Evolutionary conservation across 2,888 invertebrate genomes (phyloP), one percentile per base, ranked within the genome.

Genomic region (Athetis lepigone): DNA sequence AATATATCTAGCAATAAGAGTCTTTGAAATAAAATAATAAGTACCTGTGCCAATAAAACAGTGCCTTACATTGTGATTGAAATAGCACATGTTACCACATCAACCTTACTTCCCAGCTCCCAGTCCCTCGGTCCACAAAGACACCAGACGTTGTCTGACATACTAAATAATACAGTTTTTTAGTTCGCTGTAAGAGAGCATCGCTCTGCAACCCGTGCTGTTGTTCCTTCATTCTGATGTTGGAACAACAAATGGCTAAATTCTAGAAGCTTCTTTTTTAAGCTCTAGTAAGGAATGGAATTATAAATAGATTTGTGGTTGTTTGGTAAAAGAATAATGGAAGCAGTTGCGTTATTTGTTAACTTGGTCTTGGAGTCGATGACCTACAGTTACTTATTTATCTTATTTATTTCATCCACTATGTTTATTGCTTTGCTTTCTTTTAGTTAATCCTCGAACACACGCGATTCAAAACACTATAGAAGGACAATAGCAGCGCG

Each of bases 121-220:
- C 18, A 19, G 27, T 43, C n/a, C 5, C 18, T n/a, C 40, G 33
- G 19, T 27, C 33, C 39, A 40, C 49, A 46, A 39, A 51, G 40
- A 42, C 18, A 23, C 54, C 71, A 70, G 70, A 46, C 57, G 40
- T 47, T 49, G 39, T 18, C 45, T 52, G 69, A 57, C 58, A 42
- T 40, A 43, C 52, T 60, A 71, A 66, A 66, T 71, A 71, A 71
- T 46, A 57, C 45, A 71, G 56, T 72, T 72, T 71, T 60, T 66
- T 56, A 71, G 63, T 69, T 49, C 18, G 43, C 64, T 57, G 54
- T 45, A 42, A 39, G 62, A 55, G 42, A 42, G 21, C 19, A 18
- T 49, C 51, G 33, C 47, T 61, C 36, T 2, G 50, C 19, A n/a
- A 36, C 33, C 25, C 58, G 13, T 37, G 49, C 42, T 43, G 29